Evolutionary conservation across 2,888 invertebrate species (phyloP).

Genomic region (Metacarcinus magister): DNA sequence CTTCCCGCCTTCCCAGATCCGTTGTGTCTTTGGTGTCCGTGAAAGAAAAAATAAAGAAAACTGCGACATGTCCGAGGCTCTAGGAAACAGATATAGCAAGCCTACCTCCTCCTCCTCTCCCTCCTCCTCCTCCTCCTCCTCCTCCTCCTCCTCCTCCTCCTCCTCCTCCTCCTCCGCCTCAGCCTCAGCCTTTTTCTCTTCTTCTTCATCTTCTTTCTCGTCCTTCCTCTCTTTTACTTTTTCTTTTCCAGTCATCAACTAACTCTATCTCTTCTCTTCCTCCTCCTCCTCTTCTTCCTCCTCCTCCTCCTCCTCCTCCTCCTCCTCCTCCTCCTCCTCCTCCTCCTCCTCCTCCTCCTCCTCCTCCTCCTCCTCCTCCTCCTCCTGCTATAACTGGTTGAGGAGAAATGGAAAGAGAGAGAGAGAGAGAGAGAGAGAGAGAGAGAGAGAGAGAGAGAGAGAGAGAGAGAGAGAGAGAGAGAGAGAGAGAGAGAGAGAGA

Average conservation of each 20-base stretch:
- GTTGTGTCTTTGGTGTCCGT: too few relatives aligned
- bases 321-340: background rate
- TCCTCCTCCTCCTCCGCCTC: background rate
- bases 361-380: background rate
- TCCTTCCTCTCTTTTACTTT: background rate
- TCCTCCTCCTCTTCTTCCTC: background rate
- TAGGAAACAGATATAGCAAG: too few relatives aligned
- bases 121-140: too few relatives aligned
- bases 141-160: background rate
- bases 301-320: slow-evolving; percentile 1
- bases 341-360: background rate
- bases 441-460: background rate
- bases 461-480: background rate
- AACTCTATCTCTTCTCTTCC: background rate
- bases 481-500: background rate
- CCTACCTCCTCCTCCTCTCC: too few relatives aligned
- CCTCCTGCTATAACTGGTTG: background rate
- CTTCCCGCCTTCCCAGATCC: too few relatives aligned
- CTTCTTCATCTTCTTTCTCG: background rate
- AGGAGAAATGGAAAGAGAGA: too few relatives aligned
- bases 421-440: too few relatives aligned
- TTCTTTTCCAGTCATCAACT: background rate
- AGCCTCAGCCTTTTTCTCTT: background rate
- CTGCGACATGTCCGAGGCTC: too few relatives aligned
- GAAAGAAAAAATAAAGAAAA: too few relatives aligned